Evolutionary conservation across 2,113 vertebrate species (phyloP).

Genomic region (Cromileptes altivelis): DNA sequence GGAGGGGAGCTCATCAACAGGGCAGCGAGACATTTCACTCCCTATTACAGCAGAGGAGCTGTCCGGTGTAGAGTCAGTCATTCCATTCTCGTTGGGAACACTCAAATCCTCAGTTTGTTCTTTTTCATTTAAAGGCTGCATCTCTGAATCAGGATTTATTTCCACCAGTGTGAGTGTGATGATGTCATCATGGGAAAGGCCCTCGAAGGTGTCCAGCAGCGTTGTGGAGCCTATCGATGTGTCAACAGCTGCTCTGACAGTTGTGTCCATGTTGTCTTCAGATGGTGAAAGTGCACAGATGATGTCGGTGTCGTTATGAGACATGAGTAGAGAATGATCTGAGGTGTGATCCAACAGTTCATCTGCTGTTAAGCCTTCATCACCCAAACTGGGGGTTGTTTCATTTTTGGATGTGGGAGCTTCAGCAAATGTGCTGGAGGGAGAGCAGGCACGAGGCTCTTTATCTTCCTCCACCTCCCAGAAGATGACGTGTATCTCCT

Average conservation of each 20-base stretch:
- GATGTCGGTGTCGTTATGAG: slow-evolving; percentile 57
- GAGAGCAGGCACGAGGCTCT: slow-evolving; percentile 29
- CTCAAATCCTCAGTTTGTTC: neutral
- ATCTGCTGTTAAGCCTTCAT: neutral
- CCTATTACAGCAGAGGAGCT: slow-evolving; percentile 31
- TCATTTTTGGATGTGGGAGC: neutral
- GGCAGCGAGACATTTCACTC: neutral
- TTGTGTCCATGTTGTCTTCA: slow-evolving; percentile 48
- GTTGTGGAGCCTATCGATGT: slow-evolving; percentile 70
- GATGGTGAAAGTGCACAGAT: slow-evolving; percentile 43
- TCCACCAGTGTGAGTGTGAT: slow-evolving; percentile 86
- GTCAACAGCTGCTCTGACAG: neutral
- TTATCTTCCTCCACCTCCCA: slow-evolving; percentile 87
- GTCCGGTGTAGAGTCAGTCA: slow-evolving; percentile 3
- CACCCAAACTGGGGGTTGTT: neutral
- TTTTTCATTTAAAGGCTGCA: slow-evolving; percentile 30
- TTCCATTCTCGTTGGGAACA: neutral
- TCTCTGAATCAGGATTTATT: slow-evolving; percentile 59
- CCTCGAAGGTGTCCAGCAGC: slow-evolving; percentile 79
- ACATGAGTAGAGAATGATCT: slow-evolving; percentile 38
- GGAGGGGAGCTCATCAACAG: neutral
- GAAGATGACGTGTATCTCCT: slow-evolving; percentile 90
- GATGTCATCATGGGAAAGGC: slow-evolving; percentile 77
- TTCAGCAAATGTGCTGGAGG: slow-evolving; percentile 42
- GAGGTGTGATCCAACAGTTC: neutral